Base-by-base conservation (phyloP, 2,113 vertebrate species). In the Indri indri region DNA sequence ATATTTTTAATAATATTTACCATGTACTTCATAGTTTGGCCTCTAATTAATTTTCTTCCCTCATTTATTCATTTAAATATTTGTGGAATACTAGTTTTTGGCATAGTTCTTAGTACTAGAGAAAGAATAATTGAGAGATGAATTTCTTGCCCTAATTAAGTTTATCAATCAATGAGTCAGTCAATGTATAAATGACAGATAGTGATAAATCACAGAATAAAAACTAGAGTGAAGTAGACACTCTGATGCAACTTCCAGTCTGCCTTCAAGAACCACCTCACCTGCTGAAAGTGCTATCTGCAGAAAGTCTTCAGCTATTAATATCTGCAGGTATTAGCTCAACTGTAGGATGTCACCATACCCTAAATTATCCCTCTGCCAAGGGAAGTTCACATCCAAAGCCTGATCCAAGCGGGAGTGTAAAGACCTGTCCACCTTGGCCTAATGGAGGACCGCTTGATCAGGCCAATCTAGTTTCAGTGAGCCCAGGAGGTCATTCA, bases 241-340 rank as follows among this genome's bases (percentile, higher is more conserved):
- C 18, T 54, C 1, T 74, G 47, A 47, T 1, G 4, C 2, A 2
- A 30, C 30, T 42, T 4, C 25, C 12, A 12, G 11, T 47, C 2
- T 30, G 5, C 18, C 45, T 50, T n/a, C 4, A 30, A 4, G 2
- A 77, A 18, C 30, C 45, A 2, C 20, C 45, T 70, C 12, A 32
- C 22, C 61, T 27, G 32, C 16, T 71, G 5, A 42, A 5, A n/a
- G 11, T 59, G 10, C 18, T 37, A 4, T 47, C 83, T 40, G 23
- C 22, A 54, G 23, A 70, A 76, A 18, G 4, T 6, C 8, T 61
- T 70, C 9, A 40, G 2, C 9, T 42, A 37, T 12, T 34, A 59
- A 27, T 73, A 37, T 40, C 11, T 70, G 81, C 54, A 74, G 30
- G 6, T 5, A 54, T 17, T 54, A 40, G 2, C 9, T 81, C 57